Percentiles rank a stretch among this genome's conserved stretches.
phyloP scores from a whole-genome alignment of 2,888 invertebrate genomes.

The Athalia cordata region DNA sequence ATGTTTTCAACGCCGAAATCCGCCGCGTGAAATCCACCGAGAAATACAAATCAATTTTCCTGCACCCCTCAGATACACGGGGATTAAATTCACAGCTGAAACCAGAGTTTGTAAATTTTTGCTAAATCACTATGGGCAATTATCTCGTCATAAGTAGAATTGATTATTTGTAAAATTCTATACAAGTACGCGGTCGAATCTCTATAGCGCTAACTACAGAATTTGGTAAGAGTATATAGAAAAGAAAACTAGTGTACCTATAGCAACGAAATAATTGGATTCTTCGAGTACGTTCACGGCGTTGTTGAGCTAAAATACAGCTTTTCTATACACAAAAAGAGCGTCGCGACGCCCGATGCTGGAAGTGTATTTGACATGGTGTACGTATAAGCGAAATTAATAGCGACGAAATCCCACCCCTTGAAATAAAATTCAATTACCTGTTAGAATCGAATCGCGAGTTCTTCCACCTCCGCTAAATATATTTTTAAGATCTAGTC shows the following conservation, averaged over 20 bases:
- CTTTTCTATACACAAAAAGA: not conserved
- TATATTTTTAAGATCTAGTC: slow-evolving; percentile 10
- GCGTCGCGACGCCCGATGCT: not conserved
- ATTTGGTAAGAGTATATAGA: not conserved
- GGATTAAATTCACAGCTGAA: no score
- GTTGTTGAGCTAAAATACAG: slow-evolving; percentile 32
- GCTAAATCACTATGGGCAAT: not conserved
- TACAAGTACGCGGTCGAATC: no score
- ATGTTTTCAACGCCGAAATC: not conserved
- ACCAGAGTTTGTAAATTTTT: no score
- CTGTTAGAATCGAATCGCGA: slow-evolving; percentile 21
- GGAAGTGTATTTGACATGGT: slow-evolving; percentile 32
- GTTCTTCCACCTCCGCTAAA: slow-evolving; percentile 19
- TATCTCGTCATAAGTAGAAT: not conserved
- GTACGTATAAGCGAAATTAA: slow-evolving; percentile 26
- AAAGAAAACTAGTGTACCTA: slow-evolving; percentile 13
- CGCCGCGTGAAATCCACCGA: not conserved
- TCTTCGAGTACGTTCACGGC: not conserved
- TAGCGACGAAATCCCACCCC: slow-evolving; percentile 29
- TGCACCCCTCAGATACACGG: no score
- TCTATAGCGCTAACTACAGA: no score
- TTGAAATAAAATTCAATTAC: slow-evolving; percentile 37
- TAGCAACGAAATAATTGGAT: slow-evolving; percentile 22
- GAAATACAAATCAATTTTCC: not conserved
- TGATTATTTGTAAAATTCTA: not conserved